Percentiles rank a stretch among this genome's conserved stretches.
Evolutionary conservation across 2,888 invertebrate genomes (phyloP).

Genomic region (Osmoderma eremita): DNA sequence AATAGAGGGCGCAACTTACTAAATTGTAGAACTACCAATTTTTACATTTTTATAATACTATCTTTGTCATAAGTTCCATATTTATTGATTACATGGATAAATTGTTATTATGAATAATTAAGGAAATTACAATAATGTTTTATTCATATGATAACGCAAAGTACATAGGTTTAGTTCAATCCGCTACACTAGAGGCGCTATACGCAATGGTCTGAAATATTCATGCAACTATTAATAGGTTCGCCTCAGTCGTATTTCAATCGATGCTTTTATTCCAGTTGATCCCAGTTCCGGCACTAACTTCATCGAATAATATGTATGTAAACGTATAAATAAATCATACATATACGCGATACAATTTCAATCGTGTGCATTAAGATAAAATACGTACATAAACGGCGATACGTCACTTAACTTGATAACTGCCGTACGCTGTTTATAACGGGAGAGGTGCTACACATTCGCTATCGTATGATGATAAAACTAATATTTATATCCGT

Average conservation of each 20-base stretch:
- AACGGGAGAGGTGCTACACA: slow-evolving; percentile 7
- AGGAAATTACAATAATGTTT: too few relatives aligned
- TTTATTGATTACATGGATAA: too few relatives aligned
- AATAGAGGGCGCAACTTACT: too few relatives aligned
- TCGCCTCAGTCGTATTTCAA: slow-evolving; percentile 7
- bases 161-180: too few relatives aligned
- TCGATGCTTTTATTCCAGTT: slow-evolving; percentile 21
- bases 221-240: too few relatives aligned
- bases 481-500: slow-evolving; percentile 33
- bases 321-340: slow-evolving; percentile 30
- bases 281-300: slow-evolving; percentile 24
- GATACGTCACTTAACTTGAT: slow-evolving; percentile 15
- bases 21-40: too few relatives aligned
- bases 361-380: slow-evolving; percentile 34
- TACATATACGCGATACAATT: slow-evolving; percentile 19
- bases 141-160: too few relatives aligned
- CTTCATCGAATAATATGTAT: slow-evolving; percentile 13
- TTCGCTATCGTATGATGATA: slow-evolving; percentile 20
- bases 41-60: too few relatives aligned
- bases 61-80: too few relatives aligned
- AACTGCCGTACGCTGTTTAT: slow-evolving; percentile 13
- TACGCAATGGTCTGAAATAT: too few relatives aligned
- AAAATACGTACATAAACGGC: slow-evolving; percentile 7
- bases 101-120: too few relatives aligned
- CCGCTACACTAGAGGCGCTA: not conserved